Evolutionary conservation across 2,888 invertebrate species (phyloP), one percentile per base, ranked within the genome.

Genomic region (Cyclophora punctaria): DNA sequence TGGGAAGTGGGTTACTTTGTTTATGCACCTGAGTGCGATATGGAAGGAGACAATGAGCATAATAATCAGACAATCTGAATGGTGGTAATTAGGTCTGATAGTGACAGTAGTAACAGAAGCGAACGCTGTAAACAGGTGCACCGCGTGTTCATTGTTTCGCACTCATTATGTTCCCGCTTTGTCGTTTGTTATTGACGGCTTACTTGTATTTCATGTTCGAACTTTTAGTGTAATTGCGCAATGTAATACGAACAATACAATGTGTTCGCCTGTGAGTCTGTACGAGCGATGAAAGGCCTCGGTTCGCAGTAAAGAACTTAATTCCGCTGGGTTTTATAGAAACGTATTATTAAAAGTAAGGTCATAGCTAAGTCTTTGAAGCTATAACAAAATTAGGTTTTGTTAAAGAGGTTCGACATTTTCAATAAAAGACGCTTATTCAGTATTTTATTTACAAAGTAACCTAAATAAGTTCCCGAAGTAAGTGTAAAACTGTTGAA

Each of bases 21-120:
- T 52, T 52, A 44, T 35, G 53, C 52, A 53, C 51, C 47, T 51
- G 55, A 47, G 53, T 54, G 59, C 59, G 61, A 56, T 67, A 73
- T 72, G 75, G 75, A 73, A 75, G 73, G 75, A 77, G 78, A 83
- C 83, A 84, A 81, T 82, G 78, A 80, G 83, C 78, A 80, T 82
- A 83, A 80, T 83, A 83, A 83, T 83, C 83, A 80, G 81, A 73
- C 78, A 78, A 80, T 79, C 79, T 82, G 80, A 84, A 83, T 80
- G 76, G 78, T 73, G 73, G 74, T 86, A 85, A 86, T 86, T 85
- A 85, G 77, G 77, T 79, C 82, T 85, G 85, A 81, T 80, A 79
- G 78, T 83, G 84, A 82, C 83, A 80, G 82, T 37, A 79, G 63
- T 50, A 66, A 71, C 66, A 65, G 58, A 67, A 62, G 66, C 67